Conservation (phyloP, 2,113 vertebrate genomes). For the Alaudala cheleensis region DNA sequence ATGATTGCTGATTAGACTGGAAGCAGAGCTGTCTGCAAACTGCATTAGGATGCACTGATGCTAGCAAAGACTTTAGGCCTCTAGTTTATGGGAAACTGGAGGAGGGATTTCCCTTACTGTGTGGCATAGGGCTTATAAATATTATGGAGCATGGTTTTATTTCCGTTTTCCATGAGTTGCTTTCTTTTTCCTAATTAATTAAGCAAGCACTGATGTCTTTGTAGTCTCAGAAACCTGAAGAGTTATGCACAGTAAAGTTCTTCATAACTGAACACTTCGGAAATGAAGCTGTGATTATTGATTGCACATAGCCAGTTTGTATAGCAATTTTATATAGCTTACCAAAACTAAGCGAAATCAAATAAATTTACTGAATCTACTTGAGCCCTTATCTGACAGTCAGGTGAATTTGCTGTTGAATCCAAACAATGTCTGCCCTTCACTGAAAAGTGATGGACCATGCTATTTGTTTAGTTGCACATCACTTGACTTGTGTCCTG, state of each 20-base stretch:
- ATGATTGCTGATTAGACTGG: not conserved
- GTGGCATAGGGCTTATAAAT: not conserved
- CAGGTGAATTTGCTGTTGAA: not conserved
- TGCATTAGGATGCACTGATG: not conserved
- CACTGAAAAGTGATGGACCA: not conserved
- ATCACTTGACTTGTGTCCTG: not conserved
- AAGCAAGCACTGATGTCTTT: not conserved
- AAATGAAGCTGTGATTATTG: not conserved
- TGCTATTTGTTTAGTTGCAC: not conserved
- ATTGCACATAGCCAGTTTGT: not conserved
- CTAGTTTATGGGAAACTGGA: not conserved
- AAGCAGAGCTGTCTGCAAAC: not conserved
- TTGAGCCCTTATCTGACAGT: not conserved
- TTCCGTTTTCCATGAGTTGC: not conserved
- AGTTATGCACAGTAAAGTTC: not conserved
- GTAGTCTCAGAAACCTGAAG: not conserved
- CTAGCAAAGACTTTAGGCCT: not conserved
- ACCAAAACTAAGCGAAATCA: not conserved
- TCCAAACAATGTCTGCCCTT: not conserved
- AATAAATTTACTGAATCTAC: not conserved
- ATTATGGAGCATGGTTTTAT: not conserved
- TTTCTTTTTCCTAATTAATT: not conserved
- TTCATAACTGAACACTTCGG: not conserved
- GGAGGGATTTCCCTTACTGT: not conserved
- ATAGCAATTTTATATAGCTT: not conserved